Evolutionary conservation across 1,140 invertebrate species (phyloP).

Genomic region (Sweltsa coloradensis): DNA sequence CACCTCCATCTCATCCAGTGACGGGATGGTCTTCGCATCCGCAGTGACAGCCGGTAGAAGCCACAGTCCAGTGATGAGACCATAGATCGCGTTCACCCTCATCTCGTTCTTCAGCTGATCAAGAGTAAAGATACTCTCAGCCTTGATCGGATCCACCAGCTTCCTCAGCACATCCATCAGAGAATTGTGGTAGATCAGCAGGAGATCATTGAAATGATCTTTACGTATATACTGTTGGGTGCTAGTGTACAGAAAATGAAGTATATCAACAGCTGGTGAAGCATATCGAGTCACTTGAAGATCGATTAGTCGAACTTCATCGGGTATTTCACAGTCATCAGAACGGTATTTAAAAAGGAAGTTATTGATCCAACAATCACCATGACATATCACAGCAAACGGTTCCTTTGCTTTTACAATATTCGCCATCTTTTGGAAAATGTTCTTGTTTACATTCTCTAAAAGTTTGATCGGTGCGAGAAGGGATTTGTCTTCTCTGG

Average conservation of each 20-base stretch:
- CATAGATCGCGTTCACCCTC: neutral
- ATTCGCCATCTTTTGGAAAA: conserved; percentile 12
- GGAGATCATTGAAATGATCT: conserved; percentile 28
- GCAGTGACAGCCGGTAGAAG: neutral
- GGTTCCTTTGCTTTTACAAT: conserved; percentile 13
- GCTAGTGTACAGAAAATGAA: conserved; percentile 34
- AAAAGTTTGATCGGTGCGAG: conserved; percentile 22
- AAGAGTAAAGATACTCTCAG: neutral
- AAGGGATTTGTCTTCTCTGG: conserved; percentile 16
- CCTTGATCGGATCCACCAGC: neutral
- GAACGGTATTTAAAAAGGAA: conserved; percentile 18
- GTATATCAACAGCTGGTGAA: conserved; percentile 42
- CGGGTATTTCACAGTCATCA: conserved; percentile 20
- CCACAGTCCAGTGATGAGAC: conserved; percentile 1
- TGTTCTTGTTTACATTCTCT: conserved; percentile 10
- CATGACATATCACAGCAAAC: conserved; percentile 12
- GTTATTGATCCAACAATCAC: conserved; percentile 1
- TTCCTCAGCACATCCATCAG: neutral
- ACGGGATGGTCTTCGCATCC: neutral
- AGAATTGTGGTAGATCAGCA: conserved; percentile 31
- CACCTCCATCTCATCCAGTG: neutral
- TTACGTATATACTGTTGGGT: conserved; percentile 27
- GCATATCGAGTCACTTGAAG: conserved; percentile 38
- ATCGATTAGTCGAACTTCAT: conserved; percentile 36
- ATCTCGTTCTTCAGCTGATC: neutral